Evolutionary conservation across 2,888 invertebrate species (phyloP).

Genomic region (Dryococelus australis): DNA sequence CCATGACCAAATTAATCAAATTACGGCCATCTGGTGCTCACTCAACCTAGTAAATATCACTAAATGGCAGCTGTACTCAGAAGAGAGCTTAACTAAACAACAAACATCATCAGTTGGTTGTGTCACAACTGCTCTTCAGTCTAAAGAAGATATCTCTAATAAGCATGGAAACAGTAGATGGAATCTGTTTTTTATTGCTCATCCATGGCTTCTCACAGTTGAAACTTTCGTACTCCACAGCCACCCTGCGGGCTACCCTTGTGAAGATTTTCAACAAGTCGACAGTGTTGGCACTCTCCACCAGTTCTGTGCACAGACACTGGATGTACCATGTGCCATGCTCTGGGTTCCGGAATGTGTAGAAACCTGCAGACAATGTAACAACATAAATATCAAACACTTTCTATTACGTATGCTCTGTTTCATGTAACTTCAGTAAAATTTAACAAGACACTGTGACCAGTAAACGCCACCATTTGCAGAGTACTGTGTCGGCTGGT

Average conservation of each 20-base stretch:
- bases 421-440: too few species aligned
- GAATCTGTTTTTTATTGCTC: conserved; percentile 72
- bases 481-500: too few species aligned
- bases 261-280: conserved; percentile 73
- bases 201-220: conserved; percentile 53
- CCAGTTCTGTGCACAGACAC: conserved; percentile 66
- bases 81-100: too few species aligned
- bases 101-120: not conserved
- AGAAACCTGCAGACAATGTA: conserved; percentile 63
- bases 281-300: conserved; percentile 58
- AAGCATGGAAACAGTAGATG: conserved; percentile 71
- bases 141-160: conserved; percentile 66
- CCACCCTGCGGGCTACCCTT: conserved; percentile 67
- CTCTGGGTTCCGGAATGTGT: conserved; percentile 71
- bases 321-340: conserved; percentile 79
- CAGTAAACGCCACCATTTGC: too few species aligned
- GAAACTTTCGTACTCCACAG: conserved; percentile 69
- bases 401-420: too few species aligned
- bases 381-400: not conserved
- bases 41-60: too few species aligned
- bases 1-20: not conserved
- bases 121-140: conserved; percentile 31
- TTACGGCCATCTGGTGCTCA: not conserved
- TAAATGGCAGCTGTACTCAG: too few species aligned
- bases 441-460: too few species aligned